A percentile compares a stretch with the other conserved stretches of the same genome.
Evolutionary conservation across 2,888 invertebrate genomes (phyloP).

Genomic region (Drosophila formosana): DNA sequence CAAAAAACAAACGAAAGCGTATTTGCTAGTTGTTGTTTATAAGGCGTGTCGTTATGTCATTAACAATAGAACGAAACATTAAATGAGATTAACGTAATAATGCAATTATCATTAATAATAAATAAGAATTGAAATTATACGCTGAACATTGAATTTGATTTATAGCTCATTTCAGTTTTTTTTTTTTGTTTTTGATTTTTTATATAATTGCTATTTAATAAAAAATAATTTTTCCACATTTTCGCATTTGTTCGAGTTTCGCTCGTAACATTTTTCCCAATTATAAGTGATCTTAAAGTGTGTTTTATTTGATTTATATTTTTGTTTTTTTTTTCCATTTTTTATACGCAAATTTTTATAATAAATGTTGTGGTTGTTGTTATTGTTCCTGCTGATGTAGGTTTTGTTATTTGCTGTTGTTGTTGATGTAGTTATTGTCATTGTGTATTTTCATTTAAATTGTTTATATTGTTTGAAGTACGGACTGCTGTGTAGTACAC

Average conservation of each 20-base stretch:
- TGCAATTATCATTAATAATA: slow-evolving; percentile 13
- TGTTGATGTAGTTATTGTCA: slow-evolving; percentile 27
- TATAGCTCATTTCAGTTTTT: slow-evolving; percentile 32
- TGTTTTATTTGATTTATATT: slow-evolving; percentile 77
- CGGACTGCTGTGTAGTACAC: slow-evolving; percentile 15
- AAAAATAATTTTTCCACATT: slow-evolving; percentile 52
- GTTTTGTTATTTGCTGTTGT: slow-evolving; percentile 29
- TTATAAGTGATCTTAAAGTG: slow-evolving; percentile 85
- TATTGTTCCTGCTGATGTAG: slow-evolving; percentile 35
- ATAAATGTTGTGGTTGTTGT: slow-evolving; percentile 30
- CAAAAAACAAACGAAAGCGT: slow-evolving; percentile 21
- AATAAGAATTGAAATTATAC: slow-evolving; percentile 24
- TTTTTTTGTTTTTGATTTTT: slow-evolving; percentile 7
- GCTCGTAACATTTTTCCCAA: slow-evolving; percentile 84
- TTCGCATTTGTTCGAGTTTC: slow-evolving; percentile 46
- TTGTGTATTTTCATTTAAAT: slow-evolving; percentile 19
- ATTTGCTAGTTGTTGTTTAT: slow-evolving; percentile 10
- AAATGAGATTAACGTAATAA: slow-evolving; percentile 18
- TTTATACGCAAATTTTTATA: slow-evolving; percentile 39
- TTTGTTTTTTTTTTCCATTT: slow-evolving; percentile 31
- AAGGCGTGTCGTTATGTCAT: slow-evolving; percentile 14
- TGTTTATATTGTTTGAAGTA: slow-evolving; percentile 1
- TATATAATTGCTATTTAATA: slow-evolving; percentile 44
- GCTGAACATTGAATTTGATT: slow-evolving; percentile 43
- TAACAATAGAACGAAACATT: slow-evolving; percentile 17